Evolutionary conservation across 2,113 vertebrate species (phyloP).

Genomic region (Mungos mungo): DNA sequence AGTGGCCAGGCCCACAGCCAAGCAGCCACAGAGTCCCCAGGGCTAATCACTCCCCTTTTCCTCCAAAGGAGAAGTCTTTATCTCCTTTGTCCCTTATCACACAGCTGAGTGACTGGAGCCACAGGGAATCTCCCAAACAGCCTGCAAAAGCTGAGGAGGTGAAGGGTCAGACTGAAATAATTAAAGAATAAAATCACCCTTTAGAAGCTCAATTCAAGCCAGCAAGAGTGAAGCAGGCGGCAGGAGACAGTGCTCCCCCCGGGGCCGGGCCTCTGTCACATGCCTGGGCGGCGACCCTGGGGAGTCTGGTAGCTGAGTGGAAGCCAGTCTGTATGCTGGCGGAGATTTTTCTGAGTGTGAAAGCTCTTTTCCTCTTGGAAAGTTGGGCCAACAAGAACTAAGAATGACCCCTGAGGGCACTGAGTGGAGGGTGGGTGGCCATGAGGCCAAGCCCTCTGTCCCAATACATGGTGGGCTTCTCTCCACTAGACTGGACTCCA

Average conservation of each 20-base stretch:
- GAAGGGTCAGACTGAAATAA: conserved; percentile 30
- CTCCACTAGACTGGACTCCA: neutral
- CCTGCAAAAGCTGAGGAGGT: conserved; percentile 13
- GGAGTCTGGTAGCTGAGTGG: too few relatives aligned
- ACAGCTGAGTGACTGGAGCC: neutral
- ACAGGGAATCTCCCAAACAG: neutral
- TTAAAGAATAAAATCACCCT: conserved; percentile 35
- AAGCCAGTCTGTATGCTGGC: neutral
- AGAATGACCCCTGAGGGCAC: neutral
- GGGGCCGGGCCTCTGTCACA: too few relatives aligned
- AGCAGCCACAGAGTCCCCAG: neutral
- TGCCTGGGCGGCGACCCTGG: neutral
- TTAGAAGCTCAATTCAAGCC: neutral
- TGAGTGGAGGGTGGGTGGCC: neutral
- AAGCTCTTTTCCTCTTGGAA: neutral
- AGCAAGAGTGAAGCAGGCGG: neutral
- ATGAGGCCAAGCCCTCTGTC: neutral
- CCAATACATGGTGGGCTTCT: neutral
- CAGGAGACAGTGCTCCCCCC: neutral
- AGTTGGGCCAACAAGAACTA: neutral
- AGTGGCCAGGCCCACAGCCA: neutral
- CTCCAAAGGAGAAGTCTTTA: neutral
- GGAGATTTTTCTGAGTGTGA: neutral
- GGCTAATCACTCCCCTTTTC: neutral
- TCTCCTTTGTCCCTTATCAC: neutral